Base-by-base conservation (phyloP, 2,797 vertebrate genomes). In the Spizella passerina region DNA sequence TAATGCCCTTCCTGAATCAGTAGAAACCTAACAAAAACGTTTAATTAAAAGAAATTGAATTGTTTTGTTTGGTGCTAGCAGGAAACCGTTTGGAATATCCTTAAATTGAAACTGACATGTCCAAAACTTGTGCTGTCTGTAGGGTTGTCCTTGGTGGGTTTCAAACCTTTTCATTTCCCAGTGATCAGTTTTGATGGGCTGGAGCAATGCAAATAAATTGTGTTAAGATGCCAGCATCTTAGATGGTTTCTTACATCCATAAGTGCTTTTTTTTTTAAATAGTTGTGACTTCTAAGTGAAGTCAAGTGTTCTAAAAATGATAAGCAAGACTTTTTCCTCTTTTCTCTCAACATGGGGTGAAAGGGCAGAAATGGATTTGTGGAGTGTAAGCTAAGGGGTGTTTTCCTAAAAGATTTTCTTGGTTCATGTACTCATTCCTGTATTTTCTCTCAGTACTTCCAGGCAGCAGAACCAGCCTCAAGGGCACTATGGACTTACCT, bases 381-480 rank as follows among this genome's bases (percentile, higher is more conserved):
- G 5, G 53, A 26, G 32, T 70, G 26, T 52, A 41, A 57, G 30
- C 16, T 47, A 27, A 64, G n/a, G 27, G 15, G 3, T 50, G 24
- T 52, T 52, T 44, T 44, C 38, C 6, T 10, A 1, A 57, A n/a
- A n/a, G 10, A 14, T n/a, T 68, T 47, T 66, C n/a, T 23, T 44
- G 5, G 53, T 53, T 14, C 1, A 29, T 52, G 4, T 23, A 16
- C 19, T 56, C 7, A 41, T 44, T 57, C 10, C 12, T 59, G 27
- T 57, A 1, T 57, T 70, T 91, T 47, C 27, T 26, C 11, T 13
- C 46, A 91, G 88, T 81, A 76, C 50, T 76, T 81, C 64, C 57
- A 91, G 77, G 98, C 98, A 98, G 97, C 98, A 98, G 90, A 98
- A 98, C 78, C 98, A 97, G 90, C 97, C 98, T 93, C 99, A 98